phyloP scores from a whole-genome alignment of 2,797 vertebrate genomes.

The Tapirus indicus region DNA sequence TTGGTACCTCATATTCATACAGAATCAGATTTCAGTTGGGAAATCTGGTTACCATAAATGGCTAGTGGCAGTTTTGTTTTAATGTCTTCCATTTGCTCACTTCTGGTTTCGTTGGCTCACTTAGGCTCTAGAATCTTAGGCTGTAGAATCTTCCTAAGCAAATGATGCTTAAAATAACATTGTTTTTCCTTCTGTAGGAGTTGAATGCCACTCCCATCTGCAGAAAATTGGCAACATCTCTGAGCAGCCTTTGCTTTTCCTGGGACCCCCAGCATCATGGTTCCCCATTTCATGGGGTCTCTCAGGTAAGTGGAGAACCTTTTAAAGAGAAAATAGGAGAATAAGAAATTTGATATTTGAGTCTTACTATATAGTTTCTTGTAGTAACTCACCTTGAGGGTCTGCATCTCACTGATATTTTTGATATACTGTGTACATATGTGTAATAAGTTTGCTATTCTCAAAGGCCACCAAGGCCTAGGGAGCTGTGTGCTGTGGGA shows the following conservation, averaged over 20 bases:
- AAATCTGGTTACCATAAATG: background rate
- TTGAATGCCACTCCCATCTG: background rate
- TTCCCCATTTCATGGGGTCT: constrained; percentile 7
- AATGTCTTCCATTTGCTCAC: background rate
- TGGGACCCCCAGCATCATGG: constrained; percentile 59
- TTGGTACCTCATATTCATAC: background rate
- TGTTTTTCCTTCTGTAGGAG: constrained; percentile 64
- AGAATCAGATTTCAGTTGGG: background rate
- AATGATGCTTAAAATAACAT: constrained; percentile 49
- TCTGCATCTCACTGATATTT: background rate
- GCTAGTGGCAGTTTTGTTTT: constrained; percentile 19
- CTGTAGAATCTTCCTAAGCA: constrained; percentile 9
- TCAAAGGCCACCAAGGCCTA: rapidly evolving
- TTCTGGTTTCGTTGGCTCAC: background rate
- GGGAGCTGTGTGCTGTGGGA: background rate
- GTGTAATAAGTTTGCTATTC: background rate
- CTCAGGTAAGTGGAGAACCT: constrained; percentile 70
- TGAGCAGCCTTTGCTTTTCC: background rate
- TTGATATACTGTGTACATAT: rapidly evolving
- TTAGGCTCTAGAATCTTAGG: background rate
- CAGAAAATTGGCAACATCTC: background rate
- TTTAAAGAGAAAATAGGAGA: background rate
- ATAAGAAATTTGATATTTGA: background rate
- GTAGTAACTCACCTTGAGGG: background rate
- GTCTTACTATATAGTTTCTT: background rate